Percentiles rank a stretch among this genome's conserved stretches.
Evolutionary conservation across 2,888 invertebrate genomes (phyloP).

Genomic region (Cataglyphis albicans): DNA sequence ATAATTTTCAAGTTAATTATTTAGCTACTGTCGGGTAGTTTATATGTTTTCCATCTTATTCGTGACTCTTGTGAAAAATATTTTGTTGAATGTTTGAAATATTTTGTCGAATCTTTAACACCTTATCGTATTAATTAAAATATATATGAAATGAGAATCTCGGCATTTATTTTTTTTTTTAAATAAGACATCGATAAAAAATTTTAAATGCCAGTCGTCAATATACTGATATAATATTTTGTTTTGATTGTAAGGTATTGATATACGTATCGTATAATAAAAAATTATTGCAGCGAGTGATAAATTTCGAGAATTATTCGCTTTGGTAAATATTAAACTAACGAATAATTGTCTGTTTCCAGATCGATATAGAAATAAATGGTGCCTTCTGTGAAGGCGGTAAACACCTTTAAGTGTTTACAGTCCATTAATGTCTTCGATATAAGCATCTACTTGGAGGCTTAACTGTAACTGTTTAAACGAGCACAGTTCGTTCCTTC

Average conservation of each 20-base stretch:
- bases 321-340: background rate
- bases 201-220: background rate
- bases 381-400: background rate
- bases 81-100: background rate
- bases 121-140: background rate
- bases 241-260: background rate
- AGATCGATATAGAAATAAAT: conserved; percentile 10
- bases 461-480: background rate
- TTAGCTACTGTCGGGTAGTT: background rate
- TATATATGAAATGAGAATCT: background rate
- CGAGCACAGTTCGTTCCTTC: background rate
- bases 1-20: background rate
- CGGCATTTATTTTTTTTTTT: background rate
- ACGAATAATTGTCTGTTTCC: background rate
- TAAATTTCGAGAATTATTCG: background rate
- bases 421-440: background rate
- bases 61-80: background rate
- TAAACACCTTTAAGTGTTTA: conserved; percentile 1
- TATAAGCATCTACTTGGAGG: background rate
- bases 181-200: background rate
- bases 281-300: background rate
- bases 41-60: background rate
- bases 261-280: background rate
- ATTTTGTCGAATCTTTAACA: background rate
- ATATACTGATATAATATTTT: background rate